Evolutionary conservation across 2,113 vertebrate genomes (phyloP).

Genomic region (Leiothrix lutea): DNA sequence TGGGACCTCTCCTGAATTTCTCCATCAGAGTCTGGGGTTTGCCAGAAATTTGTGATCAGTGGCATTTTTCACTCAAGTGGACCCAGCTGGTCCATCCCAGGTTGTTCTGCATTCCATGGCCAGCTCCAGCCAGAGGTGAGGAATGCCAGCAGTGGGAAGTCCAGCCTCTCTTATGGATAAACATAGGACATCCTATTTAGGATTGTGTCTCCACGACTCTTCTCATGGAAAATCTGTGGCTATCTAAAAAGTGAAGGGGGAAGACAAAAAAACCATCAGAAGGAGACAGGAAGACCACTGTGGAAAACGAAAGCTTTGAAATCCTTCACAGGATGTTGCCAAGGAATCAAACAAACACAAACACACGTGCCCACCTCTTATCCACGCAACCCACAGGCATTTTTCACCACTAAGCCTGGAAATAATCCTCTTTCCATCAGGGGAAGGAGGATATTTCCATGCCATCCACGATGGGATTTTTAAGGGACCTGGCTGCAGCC

Average conservation of each 20-base stretch:
- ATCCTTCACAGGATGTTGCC: not conserved
- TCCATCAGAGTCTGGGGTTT: not conserved
- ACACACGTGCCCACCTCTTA: rapidly evolving
- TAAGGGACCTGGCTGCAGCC: not conserved
- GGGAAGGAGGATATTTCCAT: not conserved
- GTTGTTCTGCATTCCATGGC: not conserved
- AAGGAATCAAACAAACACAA: not conserved
- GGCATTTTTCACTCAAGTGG: not conserved
- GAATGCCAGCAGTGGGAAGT: not conserved
- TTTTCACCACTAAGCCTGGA: not conserved
- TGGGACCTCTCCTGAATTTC: not conserved
- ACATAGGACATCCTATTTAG: not conserved
- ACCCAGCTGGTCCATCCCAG: not conserved
- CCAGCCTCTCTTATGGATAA: not conserved
- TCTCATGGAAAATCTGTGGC: not conserved
- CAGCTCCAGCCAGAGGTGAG: not conserved
- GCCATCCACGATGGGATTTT: not conserved
- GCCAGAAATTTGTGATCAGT: not conserved
- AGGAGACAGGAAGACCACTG: not conserved
- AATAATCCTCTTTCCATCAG: not conserved
- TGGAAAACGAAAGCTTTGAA: not conserved
- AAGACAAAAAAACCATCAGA: not conserved
- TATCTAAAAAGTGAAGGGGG: not conserved
- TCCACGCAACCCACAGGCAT: rapidly evolving
- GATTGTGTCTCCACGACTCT: rapidly evolving